Evolutionary conservation across 2,888 invertebrate species (phyloP).

Genomic region (Minunthozetes semirufus): DNA sequence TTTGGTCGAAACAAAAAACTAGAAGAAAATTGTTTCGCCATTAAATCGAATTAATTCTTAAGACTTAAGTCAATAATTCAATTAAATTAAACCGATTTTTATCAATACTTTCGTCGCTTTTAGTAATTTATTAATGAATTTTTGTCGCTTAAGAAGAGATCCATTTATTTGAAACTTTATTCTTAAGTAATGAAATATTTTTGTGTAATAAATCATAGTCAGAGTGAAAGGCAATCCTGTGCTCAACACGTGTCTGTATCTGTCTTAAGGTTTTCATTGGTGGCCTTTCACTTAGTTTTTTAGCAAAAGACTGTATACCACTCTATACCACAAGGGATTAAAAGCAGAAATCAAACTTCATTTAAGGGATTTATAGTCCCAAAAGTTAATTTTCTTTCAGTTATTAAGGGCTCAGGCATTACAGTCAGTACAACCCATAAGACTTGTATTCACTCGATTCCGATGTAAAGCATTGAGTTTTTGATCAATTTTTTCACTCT

Average conservation of each 20-base stretch:
- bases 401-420: slow-evolving; percentile 14
- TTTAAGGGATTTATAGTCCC: slow-evolving; percentile 23
- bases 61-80: background rate
- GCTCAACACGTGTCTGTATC: slow-evolving; percentile 2
- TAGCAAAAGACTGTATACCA: background rate
- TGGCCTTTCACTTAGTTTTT: background rate
- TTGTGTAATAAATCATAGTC: background rate
- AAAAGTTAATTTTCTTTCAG: slow-evolving; percentile 23
- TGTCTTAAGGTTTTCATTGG: background rate
- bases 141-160: background rate
- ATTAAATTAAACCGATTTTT: background rate
- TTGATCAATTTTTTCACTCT: background rate
- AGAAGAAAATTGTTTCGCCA: background rate
- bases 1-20: background rate
- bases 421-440: too few relatives aligned
- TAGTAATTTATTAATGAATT: background rate
- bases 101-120: background rate
- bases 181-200: background rate
- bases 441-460: background rate
- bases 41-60: background rate
- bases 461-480: background rate
- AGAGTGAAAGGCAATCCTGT: background rate
- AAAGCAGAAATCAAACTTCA: slow-evolving; percentile 26
- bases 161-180: too few relatives aligned
- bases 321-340: slow-evolving; percentile 2